phyloP scores from a whole-genome alignment of 2,888 invertebrate genomes.

The Rotaria magnacalcarata region DNA sequence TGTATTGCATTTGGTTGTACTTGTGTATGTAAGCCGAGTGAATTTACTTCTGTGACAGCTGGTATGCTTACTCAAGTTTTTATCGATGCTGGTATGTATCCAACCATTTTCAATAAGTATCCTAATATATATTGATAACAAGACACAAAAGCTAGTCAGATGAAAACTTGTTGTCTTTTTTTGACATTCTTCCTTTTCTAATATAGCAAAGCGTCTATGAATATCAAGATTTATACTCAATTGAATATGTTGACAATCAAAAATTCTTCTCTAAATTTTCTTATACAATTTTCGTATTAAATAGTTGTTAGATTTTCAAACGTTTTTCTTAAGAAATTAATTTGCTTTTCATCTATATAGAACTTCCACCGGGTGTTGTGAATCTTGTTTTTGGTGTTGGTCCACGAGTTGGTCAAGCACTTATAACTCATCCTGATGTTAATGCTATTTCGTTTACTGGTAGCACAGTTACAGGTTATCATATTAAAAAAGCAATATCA shows the following conservation, averaged over 20 bases:
- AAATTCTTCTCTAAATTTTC: too few species aligned
- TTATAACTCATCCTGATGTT: conserved; percentile 62
- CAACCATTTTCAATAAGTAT: too few species aligned
- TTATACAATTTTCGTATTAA: too few species aligned
- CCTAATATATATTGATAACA: too few species aligned
- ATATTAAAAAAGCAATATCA: conserved; percentile 57
- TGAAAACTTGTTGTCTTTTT: too few species aligned
- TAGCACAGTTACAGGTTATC: conserved; percentile 60
- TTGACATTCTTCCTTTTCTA: too few species aligned
- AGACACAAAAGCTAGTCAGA: too few species aligned
- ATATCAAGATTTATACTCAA: too few species aligned
- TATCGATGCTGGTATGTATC: conserved; percentile 50
- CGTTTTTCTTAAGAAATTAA: too few species aligned
- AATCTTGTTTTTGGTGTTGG: conserved; percentile 64
- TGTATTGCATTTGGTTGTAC: conserved; percentile 92
- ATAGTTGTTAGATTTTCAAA: too few species aligned
- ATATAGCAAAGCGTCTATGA: too few species aligned
- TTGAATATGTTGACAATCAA: too few species aligned
- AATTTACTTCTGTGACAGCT: conserved; percentile 90
- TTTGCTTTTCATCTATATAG: conserved; percentile 50
- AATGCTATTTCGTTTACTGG: conserved; percentile 64
- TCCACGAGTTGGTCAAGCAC: conserved; percentile 60
- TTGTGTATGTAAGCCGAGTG: conserved; percentile 75
- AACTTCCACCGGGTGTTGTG: conserved; percentile 63
- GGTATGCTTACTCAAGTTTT: conserved; percentile 67